phyloP scores from a whole-genome alignment of 2,888 invertebrate species.

The Chloroclystis v-ata region DNA sequence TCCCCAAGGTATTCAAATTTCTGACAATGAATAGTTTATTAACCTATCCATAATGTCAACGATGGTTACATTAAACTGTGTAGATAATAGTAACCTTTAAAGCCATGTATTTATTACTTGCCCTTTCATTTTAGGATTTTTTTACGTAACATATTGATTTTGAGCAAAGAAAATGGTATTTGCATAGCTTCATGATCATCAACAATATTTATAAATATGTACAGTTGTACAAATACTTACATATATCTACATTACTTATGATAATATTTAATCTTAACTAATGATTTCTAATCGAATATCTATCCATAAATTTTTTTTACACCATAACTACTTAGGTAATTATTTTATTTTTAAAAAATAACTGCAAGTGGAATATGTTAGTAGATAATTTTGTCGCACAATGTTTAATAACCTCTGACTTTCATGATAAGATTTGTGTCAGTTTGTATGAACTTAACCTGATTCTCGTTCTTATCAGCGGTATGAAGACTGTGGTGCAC shows the following conservation, averaged over 20 bases:
- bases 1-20: constrained; percentile 19
- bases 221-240: too few species aligned
- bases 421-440: constrained; percentile 20
- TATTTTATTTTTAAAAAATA: neutral
- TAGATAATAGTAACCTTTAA: neutral
- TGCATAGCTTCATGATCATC: too few species aligned
- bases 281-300: too few species aligned
- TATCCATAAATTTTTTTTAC: too few species aligned
- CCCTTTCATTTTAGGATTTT: neutral
- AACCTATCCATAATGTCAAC: constrained; percentile 34
- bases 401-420: constrained; percentile 27
- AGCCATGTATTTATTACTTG: neutral
- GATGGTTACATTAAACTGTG: constrained; percentile 19
- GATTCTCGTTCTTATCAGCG: constrained; percentile 35
- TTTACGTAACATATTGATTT: neutral
- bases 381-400: neutral
- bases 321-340: too few species aligned
- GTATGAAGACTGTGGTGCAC: neutral
- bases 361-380: neutral
- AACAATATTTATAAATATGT: too few species aligned
- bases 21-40: constrained; percentile 38
- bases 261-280: too few species aligned
- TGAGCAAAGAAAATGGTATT: too few species aligned
- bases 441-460: constrained; percentile 39
- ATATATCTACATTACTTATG: too few species aligned